Base-by-base conservation (phyloP, 2,888 invertebrate species). In the Priocnemis perturbator region DNA sequence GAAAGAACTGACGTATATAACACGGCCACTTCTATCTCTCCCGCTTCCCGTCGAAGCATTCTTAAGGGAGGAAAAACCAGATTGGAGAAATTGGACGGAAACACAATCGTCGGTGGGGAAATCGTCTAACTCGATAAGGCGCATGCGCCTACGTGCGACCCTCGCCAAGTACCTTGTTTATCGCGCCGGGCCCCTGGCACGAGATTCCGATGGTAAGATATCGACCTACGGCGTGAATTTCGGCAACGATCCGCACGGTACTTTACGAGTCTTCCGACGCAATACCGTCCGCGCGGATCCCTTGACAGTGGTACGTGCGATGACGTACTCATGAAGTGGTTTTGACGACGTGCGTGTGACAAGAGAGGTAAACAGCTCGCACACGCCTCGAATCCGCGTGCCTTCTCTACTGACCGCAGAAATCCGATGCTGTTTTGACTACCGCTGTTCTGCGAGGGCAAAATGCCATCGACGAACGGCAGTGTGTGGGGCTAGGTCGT, bases 41-140 rank as follows among this genome's bases (percentile, higher is more conserved):
- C 19, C 17, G 50, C 19, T 14, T 19, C n/a, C 50, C 17, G 19
- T 17, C 37, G 58, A 59, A 45, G 21, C 47, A 45, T 59, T 45
- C 20, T 47, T 20, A 44, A 21, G 15, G 15, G 23, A 19, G 45
- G 19, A 21, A 21, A 26, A 59, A 58, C 20, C 37, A 57, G 58
- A 71, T 63, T 59, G 58, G 52, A 15, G 59, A 59, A 71, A 60
- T 59, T 60, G 60, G 61, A 53, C 61, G 65, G 66, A 72, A 67
- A 72, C 45, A 66, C 56, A 74, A 72, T 67, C 57, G 26, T 57
- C 57, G 17, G 37, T 15, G 30, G 19, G 57, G 26, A 57, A 57
- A 26, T 11, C 37, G 15, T 30, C 30, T 37, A 19, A 30, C 26
- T 57, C 57, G 30, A 57, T 37, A 19, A 23, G 30, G 26, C 30